phyloP scores from a whole-genome alignment of 2,797 vertebrate genomes.

The Acipenser transmontanus region DNA sequence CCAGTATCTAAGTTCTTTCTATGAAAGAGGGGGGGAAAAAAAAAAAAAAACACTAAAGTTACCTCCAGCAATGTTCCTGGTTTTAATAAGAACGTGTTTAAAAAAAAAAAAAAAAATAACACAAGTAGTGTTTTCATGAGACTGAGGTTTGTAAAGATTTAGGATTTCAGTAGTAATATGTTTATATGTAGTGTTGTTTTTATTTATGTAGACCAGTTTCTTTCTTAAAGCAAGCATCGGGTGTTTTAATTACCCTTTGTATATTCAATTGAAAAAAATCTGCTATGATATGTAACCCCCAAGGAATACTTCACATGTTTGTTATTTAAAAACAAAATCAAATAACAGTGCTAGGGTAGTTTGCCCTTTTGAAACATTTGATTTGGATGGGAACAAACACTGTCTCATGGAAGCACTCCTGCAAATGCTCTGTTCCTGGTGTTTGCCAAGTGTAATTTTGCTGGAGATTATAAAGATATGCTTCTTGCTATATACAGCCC shows the following conservation, averaged over 20 bases:
- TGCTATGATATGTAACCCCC: no score
- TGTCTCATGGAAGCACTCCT: constrained; percentile 75
- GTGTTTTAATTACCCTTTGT: no score
- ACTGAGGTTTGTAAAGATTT: constrained; percentile 12
- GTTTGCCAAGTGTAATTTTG: constrained; percentile 54
- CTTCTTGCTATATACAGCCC: constrained; percentile 82
- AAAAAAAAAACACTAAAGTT: constrained; percentile 88
- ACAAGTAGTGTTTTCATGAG: no score
- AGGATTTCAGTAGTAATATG: constrained; percentile 26
- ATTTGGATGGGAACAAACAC: not conserved
- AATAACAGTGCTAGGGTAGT: no score
- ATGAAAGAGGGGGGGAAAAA: constrained; percentile 93
- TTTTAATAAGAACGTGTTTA: constrained; percentile 38
- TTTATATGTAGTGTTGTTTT: constrained; percentile 36
- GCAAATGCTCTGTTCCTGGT: constrained; percentile 32
- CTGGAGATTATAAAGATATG: constrained; percentile 72
- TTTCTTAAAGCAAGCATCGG: no score
- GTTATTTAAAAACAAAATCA: no score
- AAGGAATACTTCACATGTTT: no score
- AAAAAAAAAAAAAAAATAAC: constrained; percentile 26
- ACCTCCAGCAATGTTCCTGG: constrained; percentile 94
- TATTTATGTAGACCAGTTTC: constrained; percentile 19
- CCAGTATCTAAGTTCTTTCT: constrained; percentile 99
- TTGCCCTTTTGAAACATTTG: constrained; percentile 1
- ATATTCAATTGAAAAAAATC: no score